Base-by-base conservation (phyloP, 1,140 invertebrate species). In the Drosophila funebris region DNA sequence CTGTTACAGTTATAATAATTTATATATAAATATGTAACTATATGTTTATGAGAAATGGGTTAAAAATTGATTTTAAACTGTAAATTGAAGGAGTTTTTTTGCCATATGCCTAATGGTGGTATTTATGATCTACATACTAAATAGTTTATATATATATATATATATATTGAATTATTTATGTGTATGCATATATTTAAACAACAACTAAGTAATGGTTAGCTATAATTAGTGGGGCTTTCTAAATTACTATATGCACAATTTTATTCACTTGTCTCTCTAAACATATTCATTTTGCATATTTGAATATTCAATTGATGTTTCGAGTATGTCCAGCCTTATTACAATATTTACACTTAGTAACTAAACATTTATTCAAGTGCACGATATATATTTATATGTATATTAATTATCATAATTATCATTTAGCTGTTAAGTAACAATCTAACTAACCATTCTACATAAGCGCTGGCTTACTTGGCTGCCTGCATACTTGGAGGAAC, bases 171-270 rank as follows among this genome's bases (percentile, higher is more conserved):
- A n/a, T 60, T 50, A 22, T 58, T 3, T 41, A 63, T 56, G 11
- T 53, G 5, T 66, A 22, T 77, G 33, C 46, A 22, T 53, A 29
- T 67, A 37, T 37, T n/a, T 62, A 46, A 75, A 87, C 76, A 83
- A 88, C 75, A 88, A 88, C 71, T 87, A 82, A 72, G 66, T 78
- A 69, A 68, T 22, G 66, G 22, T 24, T 50, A 75, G 66, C 48
- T 76, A 69, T 58, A 52, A 62, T 76, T 73, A 73, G 54, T 60
- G 61, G 56, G 44, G 53, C 53, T 43, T 33, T 83, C 57, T 84
- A 77, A 79, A 77, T 74, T 73, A 77, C 70, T 85, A 85, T 87
- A 87, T 87, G 82, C 82, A 87, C 82, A 87, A 81, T 76, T 85
- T 57, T 63, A 85, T 74, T 85, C 80, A 84, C 67, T 79, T 84